These are phyloP conservation scores for Brachionus rubens DNA, from an alignment of 1,140 invertebrate species.

Conservation along the genomic window DNA sequence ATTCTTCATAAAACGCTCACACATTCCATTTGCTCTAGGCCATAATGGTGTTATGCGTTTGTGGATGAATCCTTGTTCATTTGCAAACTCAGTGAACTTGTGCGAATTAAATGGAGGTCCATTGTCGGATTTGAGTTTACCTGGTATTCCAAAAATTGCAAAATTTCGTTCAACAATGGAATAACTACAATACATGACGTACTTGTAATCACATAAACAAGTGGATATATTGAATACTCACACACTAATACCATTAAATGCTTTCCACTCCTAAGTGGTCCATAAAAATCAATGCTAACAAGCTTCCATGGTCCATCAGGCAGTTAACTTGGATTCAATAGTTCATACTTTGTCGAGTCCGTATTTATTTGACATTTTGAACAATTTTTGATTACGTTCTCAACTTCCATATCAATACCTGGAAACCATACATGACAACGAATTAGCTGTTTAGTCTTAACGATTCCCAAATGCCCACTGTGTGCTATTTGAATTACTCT, in stretches of 20 bases:
- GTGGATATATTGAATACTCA: constrained; percentile 52
- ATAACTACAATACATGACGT: constrained; percentile 45
- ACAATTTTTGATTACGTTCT: constrained; percentile 46
- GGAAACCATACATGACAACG: constrained; percentile 49
- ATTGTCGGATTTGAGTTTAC: constrained; percentile 47
- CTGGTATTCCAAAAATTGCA: constrained; percentile 47
- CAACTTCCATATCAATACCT: constrained; percentile 47
- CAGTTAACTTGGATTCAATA: constrained; percentile 48
- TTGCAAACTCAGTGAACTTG: constrained; percentile 45
- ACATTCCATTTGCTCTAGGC: constrained; percentile 47
- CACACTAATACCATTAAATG: constrained; percentile 52
- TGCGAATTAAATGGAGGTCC: constrained; percentile 47
- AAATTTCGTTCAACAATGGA: constrained; percentile 47
- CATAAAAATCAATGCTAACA: constrained; percentile 51
- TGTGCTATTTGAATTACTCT: constrained; percentile 47
- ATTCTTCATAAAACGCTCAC: constrained; percentile 40
- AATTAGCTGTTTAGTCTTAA: constrained; percentile 49
- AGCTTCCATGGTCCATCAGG: constrained; percentile 49
- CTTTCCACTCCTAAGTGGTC: constrained; percentile 49
- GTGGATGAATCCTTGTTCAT: constrained; percentile 45
- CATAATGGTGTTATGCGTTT: constrained; percentile 47
- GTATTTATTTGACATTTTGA: constrained; percentile 47
- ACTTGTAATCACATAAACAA: constrained; percentile 48
- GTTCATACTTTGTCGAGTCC: constrained; percentile 48
- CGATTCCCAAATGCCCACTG: constrained; percentile 48